These are phyloP conservation scores for Aphis gossypii DNA, from an alignment of 1,140 invertebrate genomes.

Conservation along the genomic window DNA sequence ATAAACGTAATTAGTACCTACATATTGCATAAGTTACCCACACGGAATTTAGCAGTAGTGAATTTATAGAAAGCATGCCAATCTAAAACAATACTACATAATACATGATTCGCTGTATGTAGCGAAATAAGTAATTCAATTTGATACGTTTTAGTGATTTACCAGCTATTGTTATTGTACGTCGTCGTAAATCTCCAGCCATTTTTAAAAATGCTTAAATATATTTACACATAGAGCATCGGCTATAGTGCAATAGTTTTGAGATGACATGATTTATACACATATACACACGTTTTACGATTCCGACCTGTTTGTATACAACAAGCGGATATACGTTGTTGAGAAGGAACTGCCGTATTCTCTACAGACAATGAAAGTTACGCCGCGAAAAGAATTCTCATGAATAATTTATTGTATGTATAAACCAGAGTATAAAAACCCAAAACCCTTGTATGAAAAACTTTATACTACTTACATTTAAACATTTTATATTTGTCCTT, in stretches of 20 bases:
- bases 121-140: neutral
- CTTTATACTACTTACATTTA: neutral
- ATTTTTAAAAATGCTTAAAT: neutral
- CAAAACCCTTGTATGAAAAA: conserved; percentile 40
- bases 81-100: neutral
- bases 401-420: conserved; percentile 52
- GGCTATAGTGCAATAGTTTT: neutral
- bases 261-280: neutral
- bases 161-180: neutral
- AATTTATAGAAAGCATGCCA: neutral
- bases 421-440: conserved; percentile 32
- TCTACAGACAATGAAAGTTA: conserved; percentile 28
- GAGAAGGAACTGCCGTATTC: neutral
- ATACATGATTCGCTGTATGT: neutral
- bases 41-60: neutral
- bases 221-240: neutral
- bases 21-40: no score
- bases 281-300: neutral
- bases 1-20: no score
- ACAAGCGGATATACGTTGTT: neutral
- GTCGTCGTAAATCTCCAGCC: neutral
- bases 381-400: conserved; percentile 14
- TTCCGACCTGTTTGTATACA: neutral
- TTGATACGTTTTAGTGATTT: neutral
- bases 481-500: conserved; percentile 28